Evolutionary conservation across 2,797 vertebrate genomes (phyloP).

Genomic region (Enteromius afrohamiltoni): DNA sequence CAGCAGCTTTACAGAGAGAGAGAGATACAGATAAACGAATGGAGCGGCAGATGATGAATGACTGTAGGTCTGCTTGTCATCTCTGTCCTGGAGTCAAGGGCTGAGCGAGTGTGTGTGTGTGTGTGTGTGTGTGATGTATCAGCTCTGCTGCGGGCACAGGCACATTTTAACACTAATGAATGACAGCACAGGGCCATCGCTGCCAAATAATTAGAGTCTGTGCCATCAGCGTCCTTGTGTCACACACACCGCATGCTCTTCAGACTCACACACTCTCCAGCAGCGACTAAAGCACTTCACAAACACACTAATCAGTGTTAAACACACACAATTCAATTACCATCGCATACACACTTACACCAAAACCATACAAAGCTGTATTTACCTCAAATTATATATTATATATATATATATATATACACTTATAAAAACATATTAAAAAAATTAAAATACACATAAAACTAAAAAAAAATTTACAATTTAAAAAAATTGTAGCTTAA

Average conservation of each 20-base stretch:
- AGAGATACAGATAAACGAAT: neutral
- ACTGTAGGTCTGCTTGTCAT: constrained; percentile 31
- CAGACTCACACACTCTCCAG: too few species aligned
- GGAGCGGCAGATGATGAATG: constrained; percentile 33
- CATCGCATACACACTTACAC: neutral
- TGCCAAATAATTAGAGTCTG: neutral
- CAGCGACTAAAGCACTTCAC: neutral
- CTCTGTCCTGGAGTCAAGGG: constrained; percentile 39
- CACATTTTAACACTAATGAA: constrained; percentile 21
- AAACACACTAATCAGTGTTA: neutral
- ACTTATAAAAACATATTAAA: neutral
- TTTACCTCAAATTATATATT: neutral
- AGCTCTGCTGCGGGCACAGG: neutral
- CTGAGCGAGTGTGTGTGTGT: neutral
- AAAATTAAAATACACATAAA: neutral
- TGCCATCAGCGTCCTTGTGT: neutral
- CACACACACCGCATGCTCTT: neutral
- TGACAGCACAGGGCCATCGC: constrained; percentile 14
- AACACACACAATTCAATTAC: neutral
- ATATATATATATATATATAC: too few species aligned
- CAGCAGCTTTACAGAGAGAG: constrained; percentile 22
- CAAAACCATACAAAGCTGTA: neutral
- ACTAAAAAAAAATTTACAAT: neutral
- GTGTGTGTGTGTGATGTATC: constrained; percentile 20
- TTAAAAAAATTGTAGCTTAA: neutral